Conservation (phyloP, 2,888 invertebrate species). For the Pollenia labialis region DNA sequence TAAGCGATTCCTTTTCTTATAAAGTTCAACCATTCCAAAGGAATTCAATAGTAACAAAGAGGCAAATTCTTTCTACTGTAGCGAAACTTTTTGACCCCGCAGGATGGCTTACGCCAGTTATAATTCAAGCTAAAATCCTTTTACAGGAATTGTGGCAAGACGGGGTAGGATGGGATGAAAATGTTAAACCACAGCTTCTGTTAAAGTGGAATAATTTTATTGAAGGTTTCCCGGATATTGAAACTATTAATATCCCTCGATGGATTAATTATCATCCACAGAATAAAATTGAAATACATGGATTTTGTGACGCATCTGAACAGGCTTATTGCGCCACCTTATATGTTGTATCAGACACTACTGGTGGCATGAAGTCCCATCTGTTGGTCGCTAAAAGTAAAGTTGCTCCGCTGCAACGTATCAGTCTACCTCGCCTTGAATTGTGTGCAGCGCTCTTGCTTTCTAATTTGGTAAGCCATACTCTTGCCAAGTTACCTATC, state of each 20-base stretch:
- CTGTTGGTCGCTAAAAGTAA: not conserved
- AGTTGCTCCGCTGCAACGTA: not conserved
- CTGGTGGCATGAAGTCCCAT: not conserved
- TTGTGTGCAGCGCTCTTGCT: not conserved
- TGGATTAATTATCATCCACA: not conserved
- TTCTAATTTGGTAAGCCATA: not conserved
- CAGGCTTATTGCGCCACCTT: no score
- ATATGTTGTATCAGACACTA: no score
- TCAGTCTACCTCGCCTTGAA: not conserved
- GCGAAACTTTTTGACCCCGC: constrained; percentile 27
- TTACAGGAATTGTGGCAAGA: constrained; percentile 11
- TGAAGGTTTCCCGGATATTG: not conserved
- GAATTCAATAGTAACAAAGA: not conserved
- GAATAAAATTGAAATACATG: not conserved
- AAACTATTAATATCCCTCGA: not conserved
- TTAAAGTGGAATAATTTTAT: not conserved
- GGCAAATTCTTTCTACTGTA: not conserved
- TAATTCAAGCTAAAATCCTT: not conserved
- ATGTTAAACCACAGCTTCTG: not conserved
- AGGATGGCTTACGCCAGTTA: constrained; percentile 23
- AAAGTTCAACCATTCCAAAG: not conserved
- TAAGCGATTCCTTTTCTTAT: constrained; percentile 18
- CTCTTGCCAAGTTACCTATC: not conserved
- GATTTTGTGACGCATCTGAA: no score
- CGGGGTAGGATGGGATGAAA: not conserved